Evolutionary conservation across 2,888 invertebrate species (phyloP).

Genomic region (Cryptus armator): DNA sequence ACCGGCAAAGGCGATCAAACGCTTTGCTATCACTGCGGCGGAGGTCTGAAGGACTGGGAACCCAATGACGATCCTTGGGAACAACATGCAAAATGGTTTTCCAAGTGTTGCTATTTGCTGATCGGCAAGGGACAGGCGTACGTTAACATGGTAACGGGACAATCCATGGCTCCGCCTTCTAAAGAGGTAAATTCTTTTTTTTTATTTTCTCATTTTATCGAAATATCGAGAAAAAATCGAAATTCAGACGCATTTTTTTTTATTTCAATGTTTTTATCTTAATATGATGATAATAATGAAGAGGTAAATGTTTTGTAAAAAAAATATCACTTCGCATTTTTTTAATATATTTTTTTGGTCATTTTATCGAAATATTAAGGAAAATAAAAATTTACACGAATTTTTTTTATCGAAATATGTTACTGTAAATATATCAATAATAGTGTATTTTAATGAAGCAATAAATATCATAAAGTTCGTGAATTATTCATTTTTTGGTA

Average conservation of each 20-base stretch:
- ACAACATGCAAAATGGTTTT: conserved; percentile 97
- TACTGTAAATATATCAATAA: too few species aligned
- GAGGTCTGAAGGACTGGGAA: conserved; percentile 97
- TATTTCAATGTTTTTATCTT: too few species aligned
- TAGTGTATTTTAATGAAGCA: not conserved
- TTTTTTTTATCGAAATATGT: too few species aligned
- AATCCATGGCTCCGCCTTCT: conserved; percentile 84
- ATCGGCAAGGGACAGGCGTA: conserved; percentile 93
- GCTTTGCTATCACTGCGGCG: conserved; percentile 97
- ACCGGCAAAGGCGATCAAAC: conserved; percentile 96
- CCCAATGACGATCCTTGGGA: conserved; percentile 96
- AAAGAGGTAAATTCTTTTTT: conserved; percentile 80
- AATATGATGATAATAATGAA: too few species aligned
- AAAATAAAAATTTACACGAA: too few species aligned
- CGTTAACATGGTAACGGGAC: conserved; percentile 89
- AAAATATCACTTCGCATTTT: too few species aligned
- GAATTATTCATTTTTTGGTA: not conserved
- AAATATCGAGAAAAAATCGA: too few species aligned
- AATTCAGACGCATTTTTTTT: too few species aligned
- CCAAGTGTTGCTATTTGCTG: conserved; percentile 93
- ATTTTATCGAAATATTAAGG: too few species aligned
- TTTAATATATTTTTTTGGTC: too few species aligned
- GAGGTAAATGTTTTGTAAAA: too few species aligned
- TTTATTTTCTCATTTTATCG: too few species aligned
- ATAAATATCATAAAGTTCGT: not conserved